Base-by-base conservation (phyloP, 2,113 vertebrate genomes). In the Planiliza haematocheilus region DNA sequence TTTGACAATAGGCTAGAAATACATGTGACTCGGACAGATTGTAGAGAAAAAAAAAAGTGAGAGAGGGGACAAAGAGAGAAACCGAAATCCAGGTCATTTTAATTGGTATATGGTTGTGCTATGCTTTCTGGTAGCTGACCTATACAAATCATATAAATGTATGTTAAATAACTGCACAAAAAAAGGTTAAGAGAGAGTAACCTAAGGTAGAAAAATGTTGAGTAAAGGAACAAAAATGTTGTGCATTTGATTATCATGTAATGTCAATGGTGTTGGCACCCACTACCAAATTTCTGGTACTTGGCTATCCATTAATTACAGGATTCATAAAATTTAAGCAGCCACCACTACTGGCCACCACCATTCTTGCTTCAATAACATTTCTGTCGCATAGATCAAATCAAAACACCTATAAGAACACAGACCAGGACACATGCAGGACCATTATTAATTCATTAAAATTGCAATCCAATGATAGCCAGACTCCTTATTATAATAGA, bases 1-100 rank as follows among this genome's bases (percentile, higher is more conserved):
- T 76, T 81, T 51, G 83, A 86, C 66, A 69, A 48, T 73, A 67
- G 57, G 70, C 74, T 80, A 83, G 55, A 62, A 51, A 73, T 20
- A 73, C 34, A 51, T 52, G 61, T 74, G 78, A 81, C 67, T 82
- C 76, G 74, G 71, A 84, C 12, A 51, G 49, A 81, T 60, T 72
- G 72, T 38, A 20, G 39, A 71, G 58, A 63, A 11, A 42, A 37
- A 57, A 49, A 57, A n/a, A 18, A 50, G 51, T 16, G 45, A 37
- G 9, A 69, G 34, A 66, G 2, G 51, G 46, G 56, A 20, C 7
- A 45, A 1, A 49, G 39, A 41, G 46, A 68, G 7, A 56, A 21
- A 36, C 39, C 30, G 1, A 62, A 75, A 51, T 65, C 17, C 12
- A 48, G 55, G 51, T 80, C 30, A 68, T 74, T 72, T 59, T 48